Conservation (phyloP, 1,140 invertebrate species). For the Meloidogyne exigua region DNA sequence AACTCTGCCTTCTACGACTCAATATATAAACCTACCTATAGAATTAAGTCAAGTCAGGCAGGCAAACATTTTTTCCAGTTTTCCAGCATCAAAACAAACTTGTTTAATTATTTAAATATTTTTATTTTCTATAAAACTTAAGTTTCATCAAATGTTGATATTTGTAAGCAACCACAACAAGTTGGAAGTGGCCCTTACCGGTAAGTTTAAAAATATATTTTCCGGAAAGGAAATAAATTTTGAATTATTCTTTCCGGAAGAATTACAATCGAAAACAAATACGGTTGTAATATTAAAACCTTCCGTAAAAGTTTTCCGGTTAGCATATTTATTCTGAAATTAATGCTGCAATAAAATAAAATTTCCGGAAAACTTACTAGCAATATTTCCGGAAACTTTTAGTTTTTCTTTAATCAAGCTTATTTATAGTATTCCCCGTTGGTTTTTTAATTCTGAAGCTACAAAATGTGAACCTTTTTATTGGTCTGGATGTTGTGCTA, state of each 20-base stretch:
- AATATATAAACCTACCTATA: neutral
- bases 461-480: slow-evolving; percentile 59
- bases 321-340: too few relatives aligned
- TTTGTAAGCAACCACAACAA: slow-evolving; percentile 56
- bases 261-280: too few relatives aligned
- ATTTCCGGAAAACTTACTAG: too few relatives aligned
- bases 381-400: too few relatives aligned
- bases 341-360: too few relatives aligned
- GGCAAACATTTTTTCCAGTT: neutral
- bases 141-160: neutral
- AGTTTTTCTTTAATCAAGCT: neutral
- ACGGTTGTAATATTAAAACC: too few relatives aligned
- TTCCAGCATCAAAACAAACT: slow-evolving; percentile 2
- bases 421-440: slow-evolving; percentile 53
- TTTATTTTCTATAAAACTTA: neutral
- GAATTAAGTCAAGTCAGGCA: neutral
- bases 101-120: neutral
- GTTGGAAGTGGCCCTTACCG: slow-evolving; percentile 59
- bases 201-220: neutral
- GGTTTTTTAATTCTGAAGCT: slow-evolving; percentile 55
- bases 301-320: too few relatives aligned
- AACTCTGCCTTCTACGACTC: slow-evolving; percentile 1
- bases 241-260: neutral
- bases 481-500: slow-evolving; percentile 62
- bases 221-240: neutral